Conservation (phyloP, 35 echinoderm and acorn worm genomes). For the Apostichopus japonicus region DNA sequence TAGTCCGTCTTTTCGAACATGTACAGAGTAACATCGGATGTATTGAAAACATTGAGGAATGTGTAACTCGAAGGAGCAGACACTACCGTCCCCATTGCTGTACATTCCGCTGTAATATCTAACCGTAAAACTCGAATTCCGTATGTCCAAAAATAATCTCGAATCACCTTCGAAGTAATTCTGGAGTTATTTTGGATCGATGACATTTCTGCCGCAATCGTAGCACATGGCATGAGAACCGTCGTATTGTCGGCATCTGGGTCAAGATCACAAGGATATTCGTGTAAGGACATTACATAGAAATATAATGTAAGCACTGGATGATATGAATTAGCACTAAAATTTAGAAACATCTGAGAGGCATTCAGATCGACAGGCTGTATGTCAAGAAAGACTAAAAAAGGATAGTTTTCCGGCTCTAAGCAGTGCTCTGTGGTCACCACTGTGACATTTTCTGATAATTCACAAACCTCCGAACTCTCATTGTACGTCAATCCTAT, state of each 20-base stretch:
- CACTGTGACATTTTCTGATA: not conserved
- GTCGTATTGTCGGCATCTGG: too few species aligned
- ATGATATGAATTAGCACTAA: not conserved
- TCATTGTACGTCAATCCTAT: not conserved
- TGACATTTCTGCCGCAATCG: not conserved
- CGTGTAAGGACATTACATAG: too few species aligned
- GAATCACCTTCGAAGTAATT: too few species aligned
- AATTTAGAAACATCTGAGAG: too few species aligned
- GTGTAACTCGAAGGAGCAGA: not conserved
- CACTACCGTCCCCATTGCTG: not conserved
- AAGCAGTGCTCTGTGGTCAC: not conserved
- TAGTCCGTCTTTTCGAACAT: not conserved
- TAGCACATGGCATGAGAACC: too few species aligned
- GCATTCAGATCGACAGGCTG: not conserved
- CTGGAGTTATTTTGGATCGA: not conserved
- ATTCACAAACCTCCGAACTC: not conserved
- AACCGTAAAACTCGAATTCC: not conserved
- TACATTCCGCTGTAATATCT: not conserved
- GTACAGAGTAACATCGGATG: conserved; percentile 4
- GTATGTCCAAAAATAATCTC: not conserved
- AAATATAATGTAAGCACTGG: too few species aligned
- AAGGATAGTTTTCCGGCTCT: not conserved
- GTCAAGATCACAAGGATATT: too few species aligned
- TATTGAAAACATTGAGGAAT: not conserved
- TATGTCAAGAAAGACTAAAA: not conserved